Evolutionary conservation across 2,797 vertebrate species (phyloP).

Genomic region (Uromys caudimaculatus): DNA sequence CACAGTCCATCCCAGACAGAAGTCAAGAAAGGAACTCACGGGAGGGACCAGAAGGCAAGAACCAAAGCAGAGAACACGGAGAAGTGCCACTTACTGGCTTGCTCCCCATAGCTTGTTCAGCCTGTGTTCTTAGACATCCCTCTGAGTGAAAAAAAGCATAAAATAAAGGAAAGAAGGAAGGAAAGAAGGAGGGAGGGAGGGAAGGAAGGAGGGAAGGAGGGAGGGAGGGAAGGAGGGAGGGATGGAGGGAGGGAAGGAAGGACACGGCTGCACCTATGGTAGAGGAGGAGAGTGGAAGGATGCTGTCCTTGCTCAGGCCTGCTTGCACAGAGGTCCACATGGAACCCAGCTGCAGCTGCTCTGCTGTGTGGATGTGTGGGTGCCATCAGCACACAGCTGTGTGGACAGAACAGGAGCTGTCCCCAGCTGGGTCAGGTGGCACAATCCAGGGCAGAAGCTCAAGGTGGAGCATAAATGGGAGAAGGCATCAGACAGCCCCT

Average conservation of each 20-base stretch:
- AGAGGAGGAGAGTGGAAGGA: not conserved
- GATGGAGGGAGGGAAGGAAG: not conserved
- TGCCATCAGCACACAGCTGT: rapidly evolving
- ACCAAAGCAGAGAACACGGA: not conserved
- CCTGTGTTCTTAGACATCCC: not conserved
- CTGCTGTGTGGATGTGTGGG: too few species aligned
- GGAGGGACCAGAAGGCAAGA: not conserved
- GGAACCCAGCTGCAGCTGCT: not conserved
- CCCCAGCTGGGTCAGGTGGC: not conserved
- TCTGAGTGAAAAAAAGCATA: not conserved
- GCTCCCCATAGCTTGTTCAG: not conserved
- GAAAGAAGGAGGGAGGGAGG: too few species aligned
- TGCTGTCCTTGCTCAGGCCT: rapidly evolving
- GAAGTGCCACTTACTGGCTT: not conserved
- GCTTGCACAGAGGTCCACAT: not conserved
- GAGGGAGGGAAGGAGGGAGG: too few species aligned
- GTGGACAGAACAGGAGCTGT: too few species aligned
- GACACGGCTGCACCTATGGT: not conserved
- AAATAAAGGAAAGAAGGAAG: too few species aligned
- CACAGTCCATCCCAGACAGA: not conserved
- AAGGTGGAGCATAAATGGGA: not conserved
- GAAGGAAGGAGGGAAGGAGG: too few species aligned
- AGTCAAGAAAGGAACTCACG: not conserved
- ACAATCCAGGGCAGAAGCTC: not conserved
- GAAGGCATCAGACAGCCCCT: not conserved